Evolutionary conservation across 2,113 vertebrate species (phyloP), one percentile per base, ranked within the genome.

Genomic region (Papio anubis): DNA sequence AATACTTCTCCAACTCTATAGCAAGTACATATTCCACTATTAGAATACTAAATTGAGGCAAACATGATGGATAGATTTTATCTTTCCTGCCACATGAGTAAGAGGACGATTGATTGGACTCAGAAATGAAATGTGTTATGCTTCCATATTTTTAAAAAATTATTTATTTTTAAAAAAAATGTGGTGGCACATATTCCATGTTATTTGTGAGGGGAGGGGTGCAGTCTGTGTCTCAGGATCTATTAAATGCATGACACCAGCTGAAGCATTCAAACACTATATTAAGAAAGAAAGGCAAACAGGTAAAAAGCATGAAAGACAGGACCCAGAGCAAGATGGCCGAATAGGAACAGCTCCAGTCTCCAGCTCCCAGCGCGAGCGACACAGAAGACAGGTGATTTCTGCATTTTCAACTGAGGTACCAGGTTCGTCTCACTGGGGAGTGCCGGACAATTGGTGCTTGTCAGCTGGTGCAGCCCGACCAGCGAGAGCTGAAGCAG

Each of bases 1-100:
- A 96, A 82, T 89, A 76, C 81, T 85, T 96, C 61, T 96, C 80
- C 57, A 57, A 72, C 45, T 80, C 66, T 75, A 89, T 38, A 87
- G 50, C 73, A 95, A 83, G 1, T 3, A 66, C 30, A 48, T 82
- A 78, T 20, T 61, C 17, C 45, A 45, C 10, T 16, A 64, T 68
- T 73, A 90, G 88, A 76, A 50, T 48, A 52, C 64, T 52, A 82
- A 59, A 38, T 66, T 89, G 68, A 68, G n/a, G 85, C 30, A 66
- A 84, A 66, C 30, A 23, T 32, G 27, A 23, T 75, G 48, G 93
- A 73, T 64, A 52, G 45, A 94, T 90, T 92, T 78, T 86, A 72
- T 64, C 45, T 94, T 92, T 80, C 23, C 32, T 81, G 73, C 48
- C 50, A 94, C 83, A 80, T 75, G 14, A 82, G 32, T 57, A 94